A percentile compares a stretch with the other conserved stretches of the same genome.
These are phyloP conservation scores for Chiloscyllium punctatum DNA, from an alignment of 2,797 vertebrate species.

Conservation along the genomic window DNA sequence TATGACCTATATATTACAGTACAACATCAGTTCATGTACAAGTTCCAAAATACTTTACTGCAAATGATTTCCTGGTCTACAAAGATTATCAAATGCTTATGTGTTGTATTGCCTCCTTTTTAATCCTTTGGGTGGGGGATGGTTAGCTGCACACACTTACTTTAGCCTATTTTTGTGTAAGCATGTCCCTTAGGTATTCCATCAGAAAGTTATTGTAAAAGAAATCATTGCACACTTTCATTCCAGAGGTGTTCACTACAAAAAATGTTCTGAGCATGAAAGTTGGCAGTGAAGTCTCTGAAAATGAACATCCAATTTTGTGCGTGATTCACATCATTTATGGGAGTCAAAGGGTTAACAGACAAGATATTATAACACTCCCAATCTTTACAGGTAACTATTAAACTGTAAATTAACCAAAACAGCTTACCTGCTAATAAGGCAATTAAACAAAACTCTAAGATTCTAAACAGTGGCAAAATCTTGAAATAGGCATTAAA, in stretches of 20 bases:
- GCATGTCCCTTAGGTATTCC: slow-evolving; percentile 30
- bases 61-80: slow-evolving; percentile 18
- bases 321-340: background rate
- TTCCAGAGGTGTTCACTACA: background rate
- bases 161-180: slow-evolving; percentile 8
- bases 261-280: background rate
- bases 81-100: slow-evolving; percentile 34
- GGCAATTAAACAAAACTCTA: background rate
- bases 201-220: background rate
- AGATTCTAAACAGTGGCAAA: background rate
- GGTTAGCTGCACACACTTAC: background rate
- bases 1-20: background rate
- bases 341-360: slow-evolving; percentile 33
- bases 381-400: background rate
- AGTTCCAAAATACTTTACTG: background rate
- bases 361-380: background rate
- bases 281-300: background rate
- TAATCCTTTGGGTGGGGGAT: slow-evolving; percentile 4
- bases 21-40: background rate
- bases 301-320: background rate
- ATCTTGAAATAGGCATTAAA: slow-evolving; percentile 4
- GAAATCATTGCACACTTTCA: slow-evolving; percentile 3
- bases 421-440: background rate
- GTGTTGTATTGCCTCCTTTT: slow-evolving; percentile 35
- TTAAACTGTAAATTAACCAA: background rate